phyloP scores from a whole-genome alignment of 2,797 vertebrate genomes.

The Euthynnus affinis region DNA sequence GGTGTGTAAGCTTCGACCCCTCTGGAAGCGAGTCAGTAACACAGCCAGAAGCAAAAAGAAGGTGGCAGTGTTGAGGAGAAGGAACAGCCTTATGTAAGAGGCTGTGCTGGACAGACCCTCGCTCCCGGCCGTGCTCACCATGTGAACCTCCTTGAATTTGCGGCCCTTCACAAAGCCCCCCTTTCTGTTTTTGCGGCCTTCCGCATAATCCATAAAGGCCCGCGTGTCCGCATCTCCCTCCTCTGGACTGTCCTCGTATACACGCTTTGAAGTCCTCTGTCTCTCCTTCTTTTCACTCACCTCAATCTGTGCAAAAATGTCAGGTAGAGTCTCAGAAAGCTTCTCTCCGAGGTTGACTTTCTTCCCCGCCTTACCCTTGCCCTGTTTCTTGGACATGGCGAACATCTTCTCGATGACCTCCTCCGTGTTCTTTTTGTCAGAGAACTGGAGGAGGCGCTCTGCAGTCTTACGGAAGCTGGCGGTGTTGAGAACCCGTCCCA shows the following conservation, averaged over 20 bases:
- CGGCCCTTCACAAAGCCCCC: conserved; percentile 80
- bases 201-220: conserved; percentile 93
- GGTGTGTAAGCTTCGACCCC: conserved; percentile 90
- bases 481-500: conserved; percentile 91
- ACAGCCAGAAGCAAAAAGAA: conserved; percentile 95
- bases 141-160: conserved; percentile 85
- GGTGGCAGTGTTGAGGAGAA: conserved; percentile 94
- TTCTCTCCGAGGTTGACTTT: conserved; percentile 87
- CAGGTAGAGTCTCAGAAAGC: conserved; percentile 90
- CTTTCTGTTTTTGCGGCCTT: conserved; percentile 87
- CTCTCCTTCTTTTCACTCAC: conserved; percentile 92
- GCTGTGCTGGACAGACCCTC: conserved; percentile 84
- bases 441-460: conserved; percentile 92
- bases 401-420: conserved; percentile 93
- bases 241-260: conserved; percentile 91
- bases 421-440: conserved; percentile 93
- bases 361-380: conserved; percentile 86
- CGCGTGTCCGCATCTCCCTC: conserved; percentile 92
- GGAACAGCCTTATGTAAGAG: conserved; percentile 94
- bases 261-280: conserved; percentile 89
- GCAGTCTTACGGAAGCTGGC: conserved; percentile 93
- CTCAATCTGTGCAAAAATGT: conserved; percentile 97
- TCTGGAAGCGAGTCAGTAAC: conserved; percentile 92
- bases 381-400: conserved; percentile 88
- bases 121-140: conserved; percentile 81